Base-by-base conservation (phyloP, 2,797 vertebrate genomes). In the Platalea minor region DNA sequence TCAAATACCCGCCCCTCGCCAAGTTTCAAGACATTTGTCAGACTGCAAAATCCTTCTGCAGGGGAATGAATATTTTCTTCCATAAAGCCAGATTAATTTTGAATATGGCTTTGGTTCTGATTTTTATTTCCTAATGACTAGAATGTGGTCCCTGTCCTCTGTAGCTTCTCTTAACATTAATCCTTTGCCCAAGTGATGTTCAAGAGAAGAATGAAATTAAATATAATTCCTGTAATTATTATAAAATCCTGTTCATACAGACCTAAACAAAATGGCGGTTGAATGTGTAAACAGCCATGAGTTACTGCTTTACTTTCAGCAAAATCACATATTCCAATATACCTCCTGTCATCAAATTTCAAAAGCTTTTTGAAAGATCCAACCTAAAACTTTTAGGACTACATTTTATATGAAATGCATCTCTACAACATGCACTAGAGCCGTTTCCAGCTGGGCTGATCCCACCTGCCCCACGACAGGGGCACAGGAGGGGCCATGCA, bases 361-460 rank as follows among this genome's bases (percentile, higher is more conserved):
- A 73, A 91, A 73, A 61, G 23, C 5, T 18, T 53, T 63, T 76
- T 74, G 46, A 60, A 93, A 87, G 21, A 81, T 16, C 10, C 16
- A 82, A 24, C 12, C 13, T 46, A 31, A 81, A 91, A 31, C 31
- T n/a, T 16, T 0, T 2, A 85, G 31, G 28, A 48, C 9, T 57
- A n/a, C 9, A 7, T 12, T 51, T n/a, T 53, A 20, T 3, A 19
- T 3, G n/a, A 48, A 76, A 39, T 0, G 1, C 15, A 31, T 50
- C 18, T 43, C 18, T 43, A 24, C 5, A 11, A 31, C 1, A 24
- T 0, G 10, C 26, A 46, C 15, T 13, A 3, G 61, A 43, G 14
- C 1, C 46, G 3, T 37, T 48, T 89, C 23, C 81, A 73, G 3
- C 5, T 79, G 57, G 20, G 35, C 63, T 2, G 3, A 53, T 24